Evolutionary conservation across 2,888 invertebrate genomes (phyloP), one percentile per base, ranked within the genome.

Genomic region (Galerucella calmariensis): DNA sequence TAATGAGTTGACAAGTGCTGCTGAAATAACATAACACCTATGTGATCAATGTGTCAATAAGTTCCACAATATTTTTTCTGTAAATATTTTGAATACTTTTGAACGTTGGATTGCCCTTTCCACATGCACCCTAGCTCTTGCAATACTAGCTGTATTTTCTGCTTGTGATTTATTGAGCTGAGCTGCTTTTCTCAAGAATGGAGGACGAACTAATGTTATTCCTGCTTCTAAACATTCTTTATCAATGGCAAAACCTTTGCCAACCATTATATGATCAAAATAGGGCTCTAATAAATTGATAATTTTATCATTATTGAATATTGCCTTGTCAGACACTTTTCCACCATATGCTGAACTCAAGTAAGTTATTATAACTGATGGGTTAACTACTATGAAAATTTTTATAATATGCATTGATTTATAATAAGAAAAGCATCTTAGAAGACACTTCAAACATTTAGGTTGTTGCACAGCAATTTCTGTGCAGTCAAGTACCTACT

Each of bases 391-490:
- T 4, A 62, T 24, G 0, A 62, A 62, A 62, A 16, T 27, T 62
- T 27, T 62, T 24, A 62, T 41, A 12, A 35, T 24, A 62, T 62
- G 62, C 62, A 62, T 62, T 16, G 62, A 62, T 62, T 62, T 20
- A 62, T 62, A 62, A 62, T 20, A 62, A 9, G 24, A 62, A 24
- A 11, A 62, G 14, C 16, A 62, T 62, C 11, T 16, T 24, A 62
- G 62, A 62, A 11, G 20, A 62, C 62, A 62, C 24, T 62, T 62
- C 11, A 62, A 62, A 62, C 62, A 9, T 24, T 16, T 62, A 2
- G 62, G n/a, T 69, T 20, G 27, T 66, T 66, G 27, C 53, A 69
- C 16, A 61, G 61, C n/a, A 61, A 61, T 61, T 56, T 69, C 56
- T 56, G 56, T 56, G 53, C 35, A 46, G 16, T 71, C 44, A 51